phyloP scores from a whole-genome alignment of 2,797 vertebrate species.

The Megalops cyprinoides region DNA sequence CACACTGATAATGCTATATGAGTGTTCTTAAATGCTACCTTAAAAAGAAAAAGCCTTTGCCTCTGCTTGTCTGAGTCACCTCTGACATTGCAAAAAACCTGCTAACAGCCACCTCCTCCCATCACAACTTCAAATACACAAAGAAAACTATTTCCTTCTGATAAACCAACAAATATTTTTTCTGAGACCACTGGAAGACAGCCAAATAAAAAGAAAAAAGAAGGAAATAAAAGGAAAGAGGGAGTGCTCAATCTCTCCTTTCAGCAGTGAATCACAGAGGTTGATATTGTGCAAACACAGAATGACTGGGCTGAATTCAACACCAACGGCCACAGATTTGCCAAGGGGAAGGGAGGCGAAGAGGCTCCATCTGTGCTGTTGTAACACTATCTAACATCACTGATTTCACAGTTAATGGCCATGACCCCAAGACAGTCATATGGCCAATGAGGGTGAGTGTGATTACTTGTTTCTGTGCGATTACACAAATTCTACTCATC shows the following conservation, averaged over 20 bases:
- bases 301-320: slow-evolving; percentile 7
- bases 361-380: too few relatives aligned
- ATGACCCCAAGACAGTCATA: too few relatives aligned
- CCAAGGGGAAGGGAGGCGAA: neutral
- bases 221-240: neutral
- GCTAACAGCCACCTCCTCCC: neutral
- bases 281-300: neutral
- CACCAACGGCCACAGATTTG: neutral
- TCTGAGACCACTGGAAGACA: too few relatives aligned
- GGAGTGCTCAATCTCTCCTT: neutral
- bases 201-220: neutral
- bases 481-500: neutral
- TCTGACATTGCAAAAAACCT: neutral
- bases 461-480: neutral
- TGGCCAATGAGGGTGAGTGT: neutral
- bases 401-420: too few relatives aligned
- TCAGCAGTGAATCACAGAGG: neutral
- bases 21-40: too few relatives aligned
- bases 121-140: neutral
- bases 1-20: too few relatives aligned
- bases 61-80: neutral
- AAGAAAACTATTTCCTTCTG: neutral
- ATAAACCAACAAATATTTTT: neutral
- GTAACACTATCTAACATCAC: too few relatives aligned
- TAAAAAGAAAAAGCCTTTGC: neutral